phyloP scores from a whole-genome alignment of 53 echinoderm and acorn worm species.

The Echinarachnius parma region DNA sequence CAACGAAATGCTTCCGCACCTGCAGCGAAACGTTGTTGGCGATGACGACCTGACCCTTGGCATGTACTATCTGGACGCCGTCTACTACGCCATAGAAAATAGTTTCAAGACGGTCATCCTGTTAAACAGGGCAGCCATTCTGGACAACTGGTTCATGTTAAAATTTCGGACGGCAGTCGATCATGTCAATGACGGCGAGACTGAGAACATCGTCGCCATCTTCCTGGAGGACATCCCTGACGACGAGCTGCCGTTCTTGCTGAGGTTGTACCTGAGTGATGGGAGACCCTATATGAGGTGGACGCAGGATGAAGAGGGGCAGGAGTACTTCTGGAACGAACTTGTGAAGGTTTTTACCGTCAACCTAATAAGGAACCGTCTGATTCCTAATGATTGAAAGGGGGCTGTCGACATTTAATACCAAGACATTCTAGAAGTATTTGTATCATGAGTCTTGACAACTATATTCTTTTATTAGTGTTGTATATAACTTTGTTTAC shows the following conservation, averaged over 20 bases:
- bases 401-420: no score
- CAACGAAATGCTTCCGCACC: conserved; percentile 2
- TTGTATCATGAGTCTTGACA: no score
- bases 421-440: no score
- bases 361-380: neutral
- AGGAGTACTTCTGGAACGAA: conserved; percentile 27
- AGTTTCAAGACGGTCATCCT: conserved; percentile 26
- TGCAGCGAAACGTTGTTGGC: neutral
- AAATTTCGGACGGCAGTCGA: conserved; percentile 18
- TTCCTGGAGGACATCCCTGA: conserved; percentile 31
- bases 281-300: conserved; percentile 6
- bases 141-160: conserved; percentile 22
- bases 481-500: no score
- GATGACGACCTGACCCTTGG: conserved; percentile 11
- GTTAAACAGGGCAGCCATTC: conserved; percentile 16
- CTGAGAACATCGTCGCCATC: conserved; percentile 14
- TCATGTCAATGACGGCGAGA: neutral
- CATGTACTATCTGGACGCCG: conserved; percentile 19
- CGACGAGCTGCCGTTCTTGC: conserved; percentile 19
- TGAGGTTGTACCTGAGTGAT: conserved; percentile 21
- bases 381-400: no score
- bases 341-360: conserved; percentile 5
- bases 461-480: no score
- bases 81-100: neutral
- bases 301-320: conserved; percentile 14